Evolutionary conservation across 2,797 vertebrate genomes (phyloP), one percentile per base, ranked within the genome.

Genomic region (Sebastes minor): DNA sequence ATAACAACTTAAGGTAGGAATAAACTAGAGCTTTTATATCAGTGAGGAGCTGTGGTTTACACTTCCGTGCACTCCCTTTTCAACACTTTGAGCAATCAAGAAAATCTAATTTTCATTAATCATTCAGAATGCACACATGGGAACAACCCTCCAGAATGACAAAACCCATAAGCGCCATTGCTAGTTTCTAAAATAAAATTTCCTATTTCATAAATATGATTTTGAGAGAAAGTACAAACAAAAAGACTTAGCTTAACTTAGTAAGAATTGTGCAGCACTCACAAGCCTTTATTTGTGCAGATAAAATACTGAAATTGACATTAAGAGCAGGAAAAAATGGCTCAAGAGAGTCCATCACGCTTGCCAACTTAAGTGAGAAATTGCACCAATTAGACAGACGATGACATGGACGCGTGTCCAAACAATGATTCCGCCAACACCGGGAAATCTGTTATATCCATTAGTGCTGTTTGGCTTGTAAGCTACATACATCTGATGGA

Each of bases 391-490:
- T 22, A 49, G 61, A 33, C 22, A n/a, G 11, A 70, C 2, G 8
- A 57, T 14, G 65, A 70, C 60, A 33, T 20, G 5, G 5, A 69
- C 12, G 6, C n/a, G 20, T 56, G 46, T 67, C 42, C 35, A 68
- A 62, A 13, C 66, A 42, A 27, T 67, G 35, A 46, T 49, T 18
- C 20, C 2, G 0, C 5, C 18, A 52, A 66, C 75, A 52, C 8
- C 0, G 2, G 20, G 5, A 75, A 74, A 65, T 63, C 66, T 61
- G 30, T 25, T 46, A 18, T 14, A 81, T 74, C 70, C 49, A 69
- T 82, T 74, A 78, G 71, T 66, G 23, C 42, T 55, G 55, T 32
- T 42, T 78, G 59, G 57, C 63, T 86, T 8, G 23, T 66, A 27
- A 67, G 70, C 56, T 28, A 22, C 68, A 62, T 56, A 73, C 10